These are phyloP conservation scores for Eueides isabella DNA, from an alignment of 1,140 invertebrate species.

Conservation along the genomic window DNA sequence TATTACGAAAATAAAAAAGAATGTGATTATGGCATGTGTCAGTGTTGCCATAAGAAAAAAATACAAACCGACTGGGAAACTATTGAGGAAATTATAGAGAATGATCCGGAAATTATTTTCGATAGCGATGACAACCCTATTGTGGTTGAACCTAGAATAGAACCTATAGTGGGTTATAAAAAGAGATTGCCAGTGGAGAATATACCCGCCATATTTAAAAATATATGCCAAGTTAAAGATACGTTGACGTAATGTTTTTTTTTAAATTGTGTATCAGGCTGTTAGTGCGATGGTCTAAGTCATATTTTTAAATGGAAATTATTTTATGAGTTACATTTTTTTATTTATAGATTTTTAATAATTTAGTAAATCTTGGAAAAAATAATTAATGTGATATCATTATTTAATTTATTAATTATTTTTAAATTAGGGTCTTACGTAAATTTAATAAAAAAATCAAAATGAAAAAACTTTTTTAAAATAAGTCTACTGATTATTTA, in stretches of 20 bases:
- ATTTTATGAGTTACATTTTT: not conserved
- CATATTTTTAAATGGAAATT: not conserved
- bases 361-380: not conserved
- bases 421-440: no score
- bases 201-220: conserved; percentile 56
- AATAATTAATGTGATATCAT: not conserved
- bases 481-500: no score
- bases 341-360: not conserved
- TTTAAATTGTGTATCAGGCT: conserved; percentile 7
- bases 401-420: not conserved
- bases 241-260: not conserved
- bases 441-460: no score
- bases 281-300: not conserved
- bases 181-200: conserved; percentile 50
- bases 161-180: conserved; percentile 33
- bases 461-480: no score
- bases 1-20: conserved; percentile 73
- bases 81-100: conserved; percentile 75
- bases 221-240: conserved; percentile 39
- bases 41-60: conserved; percentile 66
- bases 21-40: conserved; percentile 70
- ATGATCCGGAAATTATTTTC: conserved; percentile 77
- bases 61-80: conserved; percentile 70
- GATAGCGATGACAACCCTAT: conserved; percentile 69
- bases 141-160: conserved; percentile 50